Evolutionary conservation across 2,888 invertebrate species (phyloP), one percentile per base, ranked within the genome.

Genomic region (Idaea straminata): DNA sequence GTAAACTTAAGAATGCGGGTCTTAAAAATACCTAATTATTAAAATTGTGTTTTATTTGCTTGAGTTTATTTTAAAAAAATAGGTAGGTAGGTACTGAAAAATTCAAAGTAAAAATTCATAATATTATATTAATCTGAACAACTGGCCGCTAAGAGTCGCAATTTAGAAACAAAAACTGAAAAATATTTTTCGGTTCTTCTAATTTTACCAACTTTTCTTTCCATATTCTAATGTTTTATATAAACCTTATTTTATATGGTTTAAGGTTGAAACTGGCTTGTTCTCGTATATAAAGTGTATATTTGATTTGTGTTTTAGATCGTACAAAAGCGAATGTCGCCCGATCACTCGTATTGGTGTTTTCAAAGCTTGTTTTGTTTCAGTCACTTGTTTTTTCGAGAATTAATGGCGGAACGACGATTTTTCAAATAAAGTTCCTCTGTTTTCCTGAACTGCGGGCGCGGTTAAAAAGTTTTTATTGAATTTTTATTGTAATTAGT

Each of bases 331-430:
- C 47, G 47, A 47, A 5, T 13, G 47, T 47, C 47, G 47, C 5
- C 47, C 47, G 10, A 47, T 47, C 47, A 47, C 47, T 47, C 47
- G 47, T 47, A 47, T 47, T 47, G 47, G 47, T 47, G 47, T 47
- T 47, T 47, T 7, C 47, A 47, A 13, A 47, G 13, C 13, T 47
- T 47, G 47, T 67, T 69, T 66, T 69, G 68, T 70, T 64, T 65
- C 66, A 61, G 73, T 70, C 73, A 72, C 73, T 69, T 67, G 72
- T 73, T 70, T 65, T 67, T 64, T 62, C 66, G 36, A 34, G 69
- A 70, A 73, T 73, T 70, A 73, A 71, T 73, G 69, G 69, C 15
- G 16, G 62, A 66, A 61, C 65, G 60, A 47, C 69, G 67, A 70
- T 69, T 71, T 68, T 71, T 65, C 68, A 62, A 7, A 13, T 36